phyloP scores from a whole-genome alignment of 2,797 vertebrate genomes.

The Poeciliopsis infans region DNA sequence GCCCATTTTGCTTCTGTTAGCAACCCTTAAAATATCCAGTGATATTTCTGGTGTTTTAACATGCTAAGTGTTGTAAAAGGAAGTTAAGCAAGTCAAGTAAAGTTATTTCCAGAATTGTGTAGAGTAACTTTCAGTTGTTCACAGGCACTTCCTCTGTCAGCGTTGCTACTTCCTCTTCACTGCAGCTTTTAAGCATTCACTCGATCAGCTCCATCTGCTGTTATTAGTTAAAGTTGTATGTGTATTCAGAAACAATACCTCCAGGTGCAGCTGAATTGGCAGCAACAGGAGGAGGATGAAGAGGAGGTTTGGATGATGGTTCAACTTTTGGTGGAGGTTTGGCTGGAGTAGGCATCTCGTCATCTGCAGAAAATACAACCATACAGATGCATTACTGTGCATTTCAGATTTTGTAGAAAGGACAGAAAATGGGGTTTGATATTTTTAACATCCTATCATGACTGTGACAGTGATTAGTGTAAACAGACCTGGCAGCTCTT shows the following conservation, averaged over 20 bases:
- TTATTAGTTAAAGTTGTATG: background rate
- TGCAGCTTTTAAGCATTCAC: background rate
- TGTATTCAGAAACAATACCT: background rate
- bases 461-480: background rate
- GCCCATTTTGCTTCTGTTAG: background rate
- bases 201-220: background rate
- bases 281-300: constrained; percentile 67
- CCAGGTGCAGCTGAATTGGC: background rate
- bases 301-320: constrained; percentile 73
- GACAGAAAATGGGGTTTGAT: background rate
- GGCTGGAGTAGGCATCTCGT: constrained; percentile 67
- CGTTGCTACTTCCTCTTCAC: constrained; percentile 48
- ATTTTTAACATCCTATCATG: too few species aligned
- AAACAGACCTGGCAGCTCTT: constrained; percentile 90
- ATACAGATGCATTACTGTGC: background rate
- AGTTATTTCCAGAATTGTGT: constrained; percentile 63
- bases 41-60: background rate
- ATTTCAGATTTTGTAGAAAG: background rate
- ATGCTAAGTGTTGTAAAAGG: constrained; percentile 32
- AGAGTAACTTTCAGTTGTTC: constrained; percentile 49
- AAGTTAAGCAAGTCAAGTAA: constrained; percentile 43
- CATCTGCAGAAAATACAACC: constrained; percentile 76
- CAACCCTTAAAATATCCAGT: background rate
- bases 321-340: constrained; percentile 65
- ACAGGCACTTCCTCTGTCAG: constrained; percentile 52